phyloP scores from a whole-genome alignment of 2,113 vertebrate species.

The Tragelaphus imberbis region DNA sequence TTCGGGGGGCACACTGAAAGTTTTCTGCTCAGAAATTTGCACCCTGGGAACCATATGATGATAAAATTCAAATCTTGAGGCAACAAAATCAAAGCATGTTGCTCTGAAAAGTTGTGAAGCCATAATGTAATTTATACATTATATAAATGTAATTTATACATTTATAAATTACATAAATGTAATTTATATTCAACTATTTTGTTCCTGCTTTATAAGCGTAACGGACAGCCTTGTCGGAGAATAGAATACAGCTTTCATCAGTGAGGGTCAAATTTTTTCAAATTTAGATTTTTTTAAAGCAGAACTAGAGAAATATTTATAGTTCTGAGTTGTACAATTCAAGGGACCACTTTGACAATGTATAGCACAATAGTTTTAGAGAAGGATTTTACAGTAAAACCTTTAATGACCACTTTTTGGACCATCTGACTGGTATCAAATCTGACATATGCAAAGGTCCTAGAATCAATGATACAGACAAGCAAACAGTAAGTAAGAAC shows the following conservation, averaged over 20 bases:
- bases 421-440: background rate
- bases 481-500: background rate
- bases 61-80: background rate
- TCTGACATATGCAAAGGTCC: background rate
- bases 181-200: background rate
- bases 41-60: background rate
- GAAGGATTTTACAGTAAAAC: background rate
- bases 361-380: background rate
- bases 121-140: background rate
- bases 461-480: background rate
- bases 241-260: background rate
- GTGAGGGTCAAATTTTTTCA: background rate
- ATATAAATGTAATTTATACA: too few relatives aligned
- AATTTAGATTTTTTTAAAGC: background rate
- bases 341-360: background rate
- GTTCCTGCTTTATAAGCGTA: background rate
- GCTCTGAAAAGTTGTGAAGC: background rate
- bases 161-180: too few relatives aligned
- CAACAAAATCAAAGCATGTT: background rate
- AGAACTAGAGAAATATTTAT: background rate
- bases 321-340: background rate
- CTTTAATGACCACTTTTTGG: background rate
- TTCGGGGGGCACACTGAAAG: background rate
- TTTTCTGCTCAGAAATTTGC: background rate
- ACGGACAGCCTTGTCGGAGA: background rate